Conservation (phyloP, 2,888 invertebrate genomes). For the Muschampia plurimacula region DNA sequence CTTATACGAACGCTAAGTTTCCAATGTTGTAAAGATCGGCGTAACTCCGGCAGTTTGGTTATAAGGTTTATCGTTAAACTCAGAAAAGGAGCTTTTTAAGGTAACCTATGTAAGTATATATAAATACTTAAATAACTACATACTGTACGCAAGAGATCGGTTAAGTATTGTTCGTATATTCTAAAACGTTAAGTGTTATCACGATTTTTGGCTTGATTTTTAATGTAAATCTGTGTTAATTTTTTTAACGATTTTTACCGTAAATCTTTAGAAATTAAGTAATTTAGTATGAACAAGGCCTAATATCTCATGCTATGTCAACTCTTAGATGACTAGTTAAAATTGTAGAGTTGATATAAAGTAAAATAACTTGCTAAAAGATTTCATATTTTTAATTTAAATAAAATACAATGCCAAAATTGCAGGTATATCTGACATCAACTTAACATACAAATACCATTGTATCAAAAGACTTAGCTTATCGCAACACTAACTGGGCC, state of each 20-base stretch:
- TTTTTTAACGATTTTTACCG: no score
- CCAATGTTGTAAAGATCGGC: slow-evolving; percentile 11
- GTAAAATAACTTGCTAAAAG: background rate
- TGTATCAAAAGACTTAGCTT: slow-evolving; percentile 42
- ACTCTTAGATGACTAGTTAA: no score
- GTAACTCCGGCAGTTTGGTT: background rate
- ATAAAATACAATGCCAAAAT: slow-evolving; percentile 19
- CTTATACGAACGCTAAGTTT: background rate
- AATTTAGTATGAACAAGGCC: no score
- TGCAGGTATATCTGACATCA: slow-evolving; percentile 25
- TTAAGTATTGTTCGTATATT: no score
- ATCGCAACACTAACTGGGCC: slow-evolving; percentile 51
- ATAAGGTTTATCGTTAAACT: slow-evolving; percentile 4
- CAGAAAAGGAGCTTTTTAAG: background rate
- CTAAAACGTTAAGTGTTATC: no score
- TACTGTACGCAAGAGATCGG: no score
- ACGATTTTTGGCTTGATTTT: no score
- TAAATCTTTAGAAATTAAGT: no score
- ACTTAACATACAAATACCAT: slow-evolving; percentile 44
- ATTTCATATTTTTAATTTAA: background rate
- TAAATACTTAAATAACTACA: background rate
- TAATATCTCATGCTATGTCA: no score
- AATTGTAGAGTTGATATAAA: background rate
- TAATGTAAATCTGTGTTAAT: no score
- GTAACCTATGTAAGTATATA: background rate